These are phyloP conservation scores for Papio anubis DNA, from an alignment of 2,113 vertebrate species.

Conservation along the genomic window DNA sequence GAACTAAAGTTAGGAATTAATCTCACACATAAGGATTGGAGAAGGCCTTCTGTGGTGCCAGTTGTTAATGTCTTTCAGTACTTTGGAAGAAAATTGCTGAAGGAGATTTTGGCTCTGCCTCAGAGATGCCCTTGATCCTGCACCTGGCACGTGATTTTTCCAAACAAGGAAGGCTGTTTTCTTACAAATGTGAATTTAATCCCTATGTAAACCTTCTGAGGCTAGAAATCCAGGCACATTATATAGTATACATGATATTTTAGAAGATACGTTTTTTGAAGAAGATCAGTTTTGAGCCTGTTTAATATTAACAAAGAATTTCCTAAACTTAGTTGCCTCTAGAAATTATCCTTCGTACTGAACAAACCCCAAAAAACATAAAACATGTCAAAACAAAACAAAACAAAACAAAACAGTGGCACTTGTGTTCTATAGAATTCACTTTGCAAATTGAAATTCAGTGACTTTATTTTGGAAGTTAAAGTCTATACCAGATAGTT, in stretches of 20 bases:
- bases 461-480: conserved; percentile 23
- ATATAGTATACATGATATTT: neutral
- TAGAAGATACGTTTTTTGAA: neutral
- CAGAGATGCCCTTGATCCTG: neutral
- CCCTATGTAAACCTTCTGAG: neutral
- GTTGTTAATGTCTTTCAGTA: neutral
- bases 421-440: neutral
- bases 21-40: neutral
- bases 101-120: neutral
- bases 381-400: neutral
- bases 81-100: neutral
- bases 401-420: neutral
- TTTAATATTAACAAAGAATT: conserved; percentile 28
- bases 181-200: conserved; percentile 17
- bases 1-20: neutral
- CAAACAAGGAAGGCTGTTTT: conserved; percentile 17
- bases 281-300: neutral
- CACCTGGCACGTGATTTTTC: neutral
- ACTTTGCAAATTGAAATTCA: conserved; percentile 49
- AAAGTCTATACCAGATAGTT: neutral
- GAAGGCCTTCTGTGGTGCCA: neutral
- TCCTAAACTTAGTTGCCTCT: conserved; percentile 35
- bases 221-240: conserved; percentile 6
- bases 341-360: neutral
- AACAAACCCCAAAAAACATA: neutral